A percentile compares a stretch with the other conserved stretches of the same genome.
phyloP scores from a whole-genome alignment of 2,797 vertebrate species.

The Monodelphis domestica region DNA sequence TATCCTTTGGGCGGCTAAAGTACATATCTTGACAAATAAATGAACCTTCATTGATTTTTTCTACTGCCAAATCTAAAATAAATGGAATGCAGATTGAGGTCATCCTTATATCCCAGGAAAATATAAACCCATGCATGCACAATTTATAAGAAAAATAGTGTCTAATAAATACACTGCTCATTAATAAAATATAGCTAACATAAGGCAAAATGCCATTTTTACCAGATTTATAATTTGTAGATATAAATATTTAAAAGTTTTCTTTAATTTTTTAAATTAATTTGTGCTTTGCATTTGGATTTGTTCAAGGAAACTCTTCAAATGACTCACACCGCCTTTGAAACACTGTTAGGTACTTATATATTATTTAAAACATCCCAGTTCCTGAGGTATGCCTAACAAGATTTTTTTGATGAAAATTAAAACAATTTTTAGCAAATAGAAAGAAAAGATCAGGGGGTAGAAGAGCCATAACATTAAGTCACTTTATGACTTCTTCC shows the following conservation, averaged over 20 bases:
- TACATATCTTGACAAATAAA: slow-evolving; percentile 34
- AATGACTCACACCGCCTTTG: slow-evolving; percentile 64
- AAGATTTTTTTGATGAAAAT: slow-evolving; percentile 59
- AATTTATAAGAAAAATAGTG: slow-evolving; percentile 68
- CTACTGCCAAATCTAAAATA: slow-evolving; percentile 55
- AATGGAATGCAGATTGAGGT: slow-evolving; percentile 51
- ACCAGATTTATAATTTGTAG: slow-evolving; percentile 75
- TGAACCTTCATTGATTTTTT: slow-evolving; percentile 40
- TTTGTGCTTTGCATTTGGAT: slow-evolving; percentile 71
- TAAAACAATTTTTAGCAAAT: slow-evolving; percentile 60
- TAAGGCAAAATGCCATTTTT: slow-evolving; percentile 76
- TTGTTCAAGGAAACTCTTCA: slow-evolving; percentile 73
- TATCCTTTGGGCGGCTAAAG: slow-evolving; percentile 31
- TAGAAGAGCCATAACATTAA: slow-evolving; percentile 28
- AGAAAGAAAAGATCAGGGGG: slow-evolving; percentile 28
- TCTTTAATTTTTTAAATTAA: slow-evolving; percentile 81
- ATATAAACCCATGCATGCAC: slow-evolving; percentile 34
- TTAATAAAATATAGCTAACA: slow-evolving; percentile 76
- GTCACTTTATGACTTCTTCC: slow-evolving; percentile 14
- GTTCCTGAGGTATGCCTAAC: slow-evolving; percentile 48
- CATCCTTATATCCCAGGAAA: slow-evolving; percentile 26
- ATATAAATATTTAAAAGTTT: slow-evolving; percentile 78
- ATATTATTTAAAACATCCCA: slow-evolving; percentile 77
- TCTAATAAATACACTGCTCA: slow-evolving; percentile 71
- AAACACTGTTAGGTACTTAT: slow-evolving; percentile 61